Evolutionary conservation across 2,888 invertebrate genomes (phyloP), one percentile per base, ranked within the genome.

Genomic region (Pachymerium ferrugineum): DNA sequence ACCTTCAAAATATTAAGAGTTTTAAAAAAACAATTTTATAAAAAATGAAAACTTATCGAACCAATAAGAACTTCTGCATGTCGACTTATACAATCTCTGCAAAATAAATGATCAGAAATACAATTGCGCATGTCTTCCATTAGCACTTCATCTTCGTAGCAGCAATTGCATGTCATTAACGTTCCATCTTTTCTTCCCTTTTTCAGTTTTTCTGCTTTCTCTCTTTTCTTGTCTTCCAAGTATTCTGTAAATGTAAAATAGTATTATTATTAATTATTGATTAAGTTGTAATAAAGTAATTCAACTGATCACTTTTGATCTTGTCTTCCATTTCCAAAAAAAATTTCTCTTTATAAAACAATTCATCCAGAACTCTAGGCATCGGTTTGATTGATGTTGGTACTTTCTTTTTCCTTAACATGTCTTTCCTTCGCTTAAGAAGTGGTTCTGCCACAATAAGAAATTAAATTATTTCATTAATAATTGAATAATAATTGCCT

Each of bases 21-120:
- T 86, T 81, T 16, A 78, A 80, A 12, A 80, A 35, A 12, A 35
- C 8, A 35, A 35, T 8, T 12, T 12, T 12, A 35, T 35, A 12
- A 35, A 35, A 12, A 35, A n/a, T n/a, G n/a, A n/a, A n/a, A n/a
- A n/a, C n/a, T n/a, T n/a, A n/a, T n/a, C n/a, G n/a, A n/a, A n/a
- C n/a, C n/a, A 35, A 35, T 35, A 35, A 10, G 8, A 10, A 10
- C 35, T 35, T 35, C 35, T 10, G 35, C 8, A 35, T 8, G 14
- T 35, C 14, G 8, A 10, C 35, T 35, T 8, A 35, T 35, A 35
- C 35, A 35, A 8, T 35, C 35, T 35, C 35, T 35, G 35, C 35
- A 35, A 35, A 35, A 35, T 14, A 35, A 10, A 12, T 35, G 35
- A 12, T 14, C 35, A 10, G 8, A 8, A 35, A 10, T 14, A 35